A percentile compares a stretch with the other conserved stretches of the same genome.
Evolutionary conservation across 2,797 vertebrate genomes (phyloP).

Genomic region (Sebastes iracundus): DNA sequence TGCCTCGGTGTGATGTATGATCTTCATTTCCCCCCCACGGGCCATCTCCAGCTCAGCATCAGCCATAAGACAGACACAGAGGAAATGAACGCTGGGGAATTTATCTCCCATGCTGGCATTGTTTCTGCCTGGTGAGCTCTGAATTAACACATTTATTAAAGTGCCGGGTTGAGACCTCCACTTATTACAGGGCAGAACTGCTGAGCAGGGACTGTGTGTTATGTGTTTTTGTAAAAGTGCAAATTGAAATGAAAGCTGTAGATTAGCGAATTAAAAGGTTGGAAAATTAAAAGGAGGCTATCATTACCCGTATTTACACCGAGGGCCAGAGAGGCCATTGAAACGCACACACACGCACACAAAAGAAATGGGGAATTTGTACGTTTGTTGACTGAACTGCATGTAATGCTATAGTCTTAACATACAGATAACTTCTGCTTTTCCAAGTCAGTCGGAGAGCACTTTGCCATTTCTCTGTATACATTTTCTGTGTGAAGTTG

Average conservation of each 20-base stretch:
- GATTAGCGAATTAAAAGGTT: constrained; percentile 76
- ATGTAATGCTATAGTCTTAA: neutral
- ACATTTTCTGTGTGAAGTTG: constrained; percentile 13
- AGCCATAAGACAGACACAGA: constrained; percentile 71
- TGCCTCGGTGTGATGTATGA: constrained; percentile 76
- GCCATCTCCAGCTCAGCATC: constrained; percentile 65
- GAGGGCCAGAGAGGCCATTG: neutral
- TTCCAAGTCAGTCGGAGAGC: neutral
- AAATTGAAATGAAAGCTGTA: constrained; percentile 73
- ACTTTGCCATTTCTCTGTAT: neutral
- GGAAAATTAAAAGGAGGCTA: constrained; percentile 52
- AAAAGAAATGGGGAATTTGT: neutral
- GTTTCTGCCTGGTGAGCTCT: constrained; percentile 75
- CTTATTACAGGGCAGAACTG: constrained; percentile 73
- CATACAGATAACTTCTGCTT: neutral
- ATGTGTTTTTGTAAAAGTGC: constrained; percentile 39
- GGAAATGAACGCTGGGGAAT: constrained; percentile 78
- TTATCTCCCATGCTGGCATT: constrained; percentile 77
- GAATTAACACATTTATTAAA: constrained; percentile 87
- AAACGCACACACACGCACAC: neutral
- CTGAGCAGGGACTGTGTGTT: constrained; percentile 61
- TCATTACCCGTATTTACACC: constrained; percentile 50
- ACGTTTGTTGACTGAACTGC: neutral
- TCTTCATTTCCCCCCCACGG: constrained; percentile 65
- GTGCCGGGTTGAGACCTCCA: constrained; percentile 75